phyloP scores from a whole-genome alignment of 2,113 vertebrate species.

The Ciconia stormi region DNA sequence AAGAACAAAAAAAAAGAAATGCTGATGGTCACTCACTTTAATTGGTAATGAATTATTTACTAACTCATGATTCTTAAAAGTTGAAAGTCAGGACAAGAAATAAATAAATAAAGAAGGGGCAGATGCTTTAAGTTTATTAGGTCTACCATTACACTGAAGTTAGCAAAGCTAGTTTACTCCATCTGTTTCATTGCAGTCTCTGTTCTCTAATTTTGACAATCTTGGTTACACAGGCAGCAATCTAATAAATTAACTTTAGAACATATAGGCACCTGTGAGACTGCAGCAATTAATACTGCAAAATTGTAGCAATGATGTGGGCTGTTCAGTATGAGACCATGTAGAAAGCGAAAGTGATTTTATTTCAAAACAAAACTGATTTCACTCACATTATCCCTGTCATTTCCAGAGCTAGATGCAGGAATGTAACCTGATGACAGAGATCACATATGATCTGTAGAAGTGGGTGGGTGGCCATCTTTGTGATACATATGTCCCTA shows the following conservation, averaged over 20 bases:
- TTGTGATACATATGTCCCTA: rapidly evolving
- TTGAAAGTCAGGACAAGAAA: constrained; percentile 21
- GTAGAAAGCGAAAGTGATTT: background rate
- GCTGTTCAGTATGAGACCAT: background rate
- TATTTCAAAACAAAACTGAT: background rate
- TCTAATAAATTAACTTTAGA: background rate
- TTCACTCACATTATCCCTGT: background rate
- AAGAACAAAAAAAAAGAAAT: background rate
- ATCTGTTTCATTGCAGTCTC: background rate
- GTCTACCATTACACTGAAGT: background rate
- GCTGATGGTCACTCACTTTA: background rate
- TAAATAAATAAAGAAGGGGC: constrained; percentile 41
- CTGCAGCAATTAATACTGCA: background rate
- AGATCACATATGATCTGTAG: rapidly evolving
- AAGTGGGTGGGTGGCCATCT: background rate
- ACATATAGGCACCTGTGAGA: background rate
- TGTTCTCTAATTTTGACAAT: background rate
- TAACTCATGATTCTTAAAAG: background rate
- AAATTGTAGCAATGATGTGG: background rate
- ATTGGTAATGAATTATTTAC: constrained; percentile 33
- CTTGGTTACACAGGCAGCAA: background rate
- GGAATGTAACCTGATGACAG: background rate
- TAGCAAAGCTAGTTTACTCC: background rate
- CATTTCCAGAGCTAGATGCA: background rate
- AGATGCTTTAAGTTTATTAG: background rate